Percentiles rank a stretch among this genome's conserved stretches.
Conservation (phyloP, 2,888 invertebrate genomes). For the Pammene fasciana region DNA sequence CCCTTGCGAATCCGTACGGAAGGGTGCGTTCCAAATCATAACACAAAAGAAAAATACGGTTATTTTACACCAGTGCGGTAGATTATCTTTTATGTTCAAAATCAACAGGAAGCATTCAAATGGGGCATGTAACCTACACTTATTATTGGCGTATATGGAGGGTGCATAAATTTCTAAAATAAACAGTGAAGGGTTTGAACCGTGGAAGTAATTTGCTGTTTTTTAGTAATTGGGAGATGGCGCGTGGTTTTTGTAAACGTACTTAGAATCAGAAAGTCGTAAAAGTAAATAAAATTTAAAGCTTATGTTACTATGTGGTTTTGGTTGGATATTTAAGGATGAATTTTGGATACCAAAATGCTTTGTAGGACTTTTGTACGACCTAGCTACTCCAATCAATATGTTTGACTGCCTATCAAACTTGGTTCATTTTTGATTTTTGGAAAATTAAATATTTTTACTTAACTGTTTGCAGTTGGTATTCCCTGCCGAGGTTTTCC, state of each 20-base stretch:
- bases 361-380: too few relatives aligned
- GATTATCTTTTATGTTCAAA: slow-evolving; percentile 82
- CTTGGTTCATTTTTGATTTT: too few relatives aligned
- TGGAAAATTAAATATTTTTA: too few relatives aligned
- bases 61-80: slow-evolving; percentile 83
- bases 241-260: slow-evolving; percentile 1
- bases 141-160: slow-evolving; percentile 75
- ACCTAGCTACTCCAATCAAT: too few relatives aligned
- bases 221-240: slow-evolving; percentile 44
- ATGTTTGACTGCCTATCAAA: too few relatives aligned
- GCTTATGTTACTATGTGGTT: too few relatives aligned
- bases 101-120: slow-evolving; percentile 83
- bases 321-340: too few relatives aligned
- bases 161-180: slow-evolving; percentile 79
- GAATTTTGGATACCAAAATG: too few relatives aligned
- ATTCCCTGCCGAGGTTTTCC: too few relatives aligned
- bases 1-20: slow-evolving; percentile 48
- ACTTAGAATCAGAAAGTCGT: too few relatives aligned
- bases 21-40: slow-evolving; percentile 73
- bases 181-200: slow-evolving; percentile 74
- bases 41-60: slow-evolving; percentile 81
- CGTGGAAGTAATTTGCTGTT: slow-evolving; percentile 52
- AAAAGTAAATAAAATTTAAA: too few relatives aligned
- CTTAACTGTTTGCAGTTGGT: too few relatives aligned
- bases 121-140: slow-evolving; percentile 83